Conservation (phyloP, 2,113 vertebrate genomes). For the Oncorhynchus gorbuscha region DNA sequence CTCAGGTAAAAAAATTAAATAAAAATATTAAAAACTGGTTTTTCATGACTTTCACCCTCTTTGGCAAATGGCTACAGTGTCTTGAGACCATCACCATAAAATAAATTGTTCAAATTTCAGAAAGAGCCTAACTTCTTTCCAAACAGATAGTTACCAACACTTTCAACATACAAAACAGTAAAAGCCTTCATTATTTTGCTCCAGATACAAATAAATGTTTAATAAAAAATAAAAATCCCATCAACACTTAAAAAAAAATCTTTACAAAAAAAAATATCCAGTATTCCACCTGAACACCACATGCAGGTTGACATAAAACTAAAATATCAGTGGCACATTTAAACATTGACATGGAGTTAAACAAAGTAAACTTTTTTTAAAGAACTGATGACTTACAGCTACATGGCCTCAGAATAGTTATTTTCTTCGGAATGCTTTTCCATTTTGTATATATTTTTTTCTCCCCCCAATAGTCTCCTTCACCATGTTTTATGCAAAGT, state of each 20-base stretch:
- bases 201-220: slow-evolving; percentile 44
- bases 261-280: slow-evolving; percentile 18
- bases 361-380: slow-evolving; percentile 56
- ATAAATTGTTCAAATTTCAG: slow-evolving; percentile 49
- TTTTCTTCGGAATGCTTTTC: slow-evolving; percentile 71
- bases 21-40: too few species aligned
- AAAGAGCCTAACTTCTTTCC: slow-evolving; percentile 52
- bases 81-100: slow-evolving; percentile 48
- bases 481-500: slow-evolving; percentile 17
- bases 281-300: slow-evolving; percentile 72
- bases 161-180: slow-evolving; percentile 40
- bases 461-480: slow-evolving; percentile 13
- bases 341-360: slow-evolving; percentile 73
- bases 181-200: slow-evolving; percentile 47
- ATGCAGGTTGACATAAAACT: slow-evolving; percentile 53
- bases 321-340: slow-evolving; percentile 58
- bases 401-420: slow-evolving; percentile 67
- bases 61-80: slow-evolving; percentile 65
- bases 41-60: slow-evolving; percentile 48
- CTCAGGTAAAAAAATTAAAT: not conserved
- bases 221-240: slow-evolving; percentile 6
- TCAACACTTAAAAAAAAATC: slow-evolving; percentile 16
- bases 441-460: not conserved
- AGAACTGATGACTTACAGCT: slow-evolving; percentile 55
- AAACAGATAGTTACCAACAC: slow-evolving; percentile 53